Percentiles rank a stretch among this genome's conserved stretches.
Evolutionary conservation across 2,888 invertebrate genomes (phyloP).

Genomic region (Macrosoma leucophasiata): DNA sequence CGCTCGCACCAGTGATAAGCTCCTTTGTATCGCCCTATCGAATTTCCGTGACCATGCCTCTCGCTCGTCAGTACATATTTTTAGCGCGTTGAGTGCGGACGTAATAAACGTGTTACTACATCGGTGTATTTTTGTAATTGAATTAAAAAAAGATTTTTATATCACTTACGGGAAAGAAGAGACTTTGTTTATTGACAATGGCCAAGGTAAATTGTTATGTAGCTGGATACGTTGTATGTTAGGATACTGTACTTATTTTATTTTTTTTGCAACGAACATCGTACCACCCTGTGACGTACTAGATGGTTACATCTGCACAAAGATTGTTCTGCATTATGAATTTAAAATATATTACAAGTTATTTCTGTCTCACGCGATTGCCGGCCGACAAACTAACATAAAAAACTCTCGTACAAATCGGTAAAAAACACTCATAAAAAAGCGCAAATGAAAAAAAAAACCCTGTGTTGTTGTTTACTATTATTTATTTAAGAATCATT

Average conservation of each 20-base stretch:
- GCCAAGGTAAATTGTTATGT: constrained; percentile 55
- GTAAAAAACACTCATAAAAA: too few species aligned
- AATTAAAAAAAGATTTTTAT: constrained; percentile 38
- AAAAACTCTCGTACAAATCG: too few species aligned
- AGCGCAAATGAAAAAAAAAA: too few species aligned
- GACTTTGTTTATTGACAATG: constrained; percentile 39
- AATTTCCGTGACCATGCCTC: constrained; percentile 47
- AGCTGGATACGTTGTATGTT: constrained; percentile 8
- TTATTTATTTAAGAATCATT: too few species aligned
- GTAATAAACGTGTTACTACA: constrained; percentile 32
- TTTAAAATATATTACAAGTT: too few species aligned
- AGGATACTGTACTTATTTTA: constrained; percentile 17
- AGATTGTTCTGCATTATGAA: too few species aligned
- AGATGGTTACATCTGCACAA: constrained; percentile 10
- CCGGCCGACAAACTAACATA: too few species aligned
- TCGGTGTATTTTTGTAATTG: constrained; percentile 49
- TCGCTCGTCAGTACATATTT: constrained; percentile 58
- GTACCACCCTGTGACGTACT: constrained; percentile 53
- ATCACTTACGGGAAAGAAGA: constrained; percentile 28
- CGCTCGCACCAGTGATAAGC: constrained; percentile 32
- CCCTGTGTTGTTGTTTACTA: too few species aligned
- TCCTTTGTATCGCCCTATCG: constrained; percentile 48
- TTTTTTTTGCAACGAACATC: constrained; percentile 39
- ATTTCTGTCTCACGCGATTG: too few species aligned
- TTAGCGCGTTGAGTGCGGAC: constrained; percentile 44